Evolutionary conservation across 2,113 vertebrate genomes (phyloP).

Genomic region (Alligator mississippiensis): DNA sequence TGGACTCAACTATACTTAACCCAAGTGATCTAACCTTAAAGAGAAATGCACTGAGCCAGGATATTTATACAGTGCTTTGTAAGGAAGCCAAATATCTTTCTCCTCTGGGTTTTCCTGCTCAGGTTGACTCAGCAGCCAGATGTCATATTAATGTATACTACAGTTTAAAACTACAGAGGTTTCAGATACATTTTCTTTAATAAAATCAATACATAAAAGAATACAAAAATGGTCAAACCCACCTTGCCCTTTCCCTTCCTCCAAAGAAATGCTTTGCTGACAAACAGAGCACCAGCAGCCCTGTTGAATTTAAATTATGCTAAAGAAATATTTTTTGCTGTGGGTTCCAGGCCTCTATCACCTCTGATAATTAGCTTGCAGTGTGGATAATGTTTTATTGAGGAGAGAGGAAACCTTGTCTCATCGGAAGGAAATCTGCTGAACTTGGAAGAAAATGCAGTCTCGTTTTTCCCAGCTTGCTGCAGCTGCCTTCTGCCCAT

Average conservation of each 20-base stretch:
- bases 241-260: constrained; percentile 7
- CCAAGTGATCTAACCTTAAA: neutral
- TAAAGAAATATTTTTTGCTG: neutral
- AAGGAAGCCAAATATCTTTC: constrained; percentile 56
- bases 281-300: constrained; percentile 11
- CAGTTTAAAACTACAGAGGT: constrained; percentile 34
- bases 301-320: neutral
- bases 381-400: neutral
- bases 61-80: constrained; percentile 49
- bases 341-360: neutral
- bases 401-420: neutral
- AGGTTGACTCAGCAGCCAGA: constrained; percentile 79
- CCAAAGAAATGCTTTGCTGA: neutral
- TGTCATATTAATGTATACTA: constrained; percentile 52
- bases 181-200: constrained; percentile 54
- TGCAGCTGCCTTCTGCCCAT: neutral
- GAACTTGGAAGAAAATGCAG: neutral
- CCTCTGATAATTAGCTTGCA: neutral
- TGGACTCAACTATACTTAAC: constrained; percentile 21
- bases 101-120: constrained; percentile 69
- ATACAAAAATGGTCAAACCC: constrained; percentile 13
- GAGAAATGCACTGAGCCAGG: constrained; percentile 16
- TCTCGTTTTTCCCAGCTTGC: neutral
- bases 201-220: constrained; percentile 52
- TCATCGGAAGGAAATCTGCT: neutral